phyloP scores from a whole-genome alignment of 37 sponge, comb jelly and placozoan genomes.

The Chondrilla cf. caribensis region DNA sequence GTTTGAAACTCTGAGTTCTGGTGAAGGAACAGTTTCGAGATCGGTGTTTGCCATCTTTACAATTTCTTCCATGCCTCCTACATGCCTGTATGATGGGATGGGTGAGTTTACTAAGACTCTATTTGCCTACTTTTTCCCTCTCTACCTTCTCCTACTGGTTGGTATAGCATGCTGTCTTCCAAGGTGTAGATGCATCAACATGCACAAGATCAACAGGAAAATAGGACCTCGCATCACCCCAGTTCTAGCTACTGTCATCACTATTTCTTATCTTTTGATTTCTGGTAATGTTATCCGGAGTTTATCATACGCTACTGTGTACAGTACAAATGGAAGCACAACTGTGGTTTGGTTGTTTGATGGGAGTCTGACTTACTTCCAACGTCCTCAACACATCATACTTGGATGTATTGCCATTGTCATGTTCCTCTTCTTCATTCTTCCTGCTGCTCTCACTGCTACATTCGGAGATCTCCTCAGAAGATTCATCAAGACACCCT shows the following conservation, averaged over 20 bases:
- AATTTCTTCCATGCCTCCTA: too few species aligned
- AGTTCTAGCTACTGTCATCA: slow-evolving; percentile 33
- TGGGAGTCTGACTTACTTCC: slow-evolving; percentile 17
- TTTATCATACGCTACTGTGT: background rate
- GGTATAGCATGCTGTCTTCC: slow-evolving; percentile 4
- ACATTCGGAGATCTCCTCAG: slow-evolving; percentile 14
- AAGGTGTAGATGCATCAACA: slow-evolving; percentile 9
- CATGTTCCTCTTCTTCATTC: background rate
- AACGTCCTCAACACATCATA: slow-evolving; percentile 11
- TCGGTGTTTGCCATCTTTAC: background rate
- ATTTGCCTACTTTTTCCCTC: slow-evolving; percentile 40
- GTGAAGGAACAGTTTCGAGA: too few species aligned
- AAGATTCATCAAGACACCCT: slow-evolving; percentile 6
- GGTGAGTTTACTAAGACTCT: slow-evolving; percentile 28
- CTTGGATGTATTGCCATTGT: slow-evolving; percentile 6
- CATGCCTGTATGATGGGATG: slow-evolving; percentile 40
- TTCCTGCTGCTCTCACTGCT: slow-evolving; percentile 19
- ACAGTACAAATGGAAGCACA: background rate
- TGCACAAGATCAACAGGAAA: background rate
- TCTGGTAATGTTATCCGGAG: background rate
- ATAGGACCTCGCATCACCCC: slow-evolving; percentile 26
- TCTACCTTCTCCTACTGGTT: slow-evolving; percentile 32
- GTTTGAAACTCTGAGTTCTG: background rate
- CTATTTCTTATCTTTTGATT: slow-evolving; percentile 25
- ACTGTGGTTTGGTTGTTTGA: slow-evolving; percentile 26